These are phyloP conservation scores for Cheilosia scutellata DNA, from an alignment of 2,888 invertebrate species.

Conservation along the genomic window DNA sequence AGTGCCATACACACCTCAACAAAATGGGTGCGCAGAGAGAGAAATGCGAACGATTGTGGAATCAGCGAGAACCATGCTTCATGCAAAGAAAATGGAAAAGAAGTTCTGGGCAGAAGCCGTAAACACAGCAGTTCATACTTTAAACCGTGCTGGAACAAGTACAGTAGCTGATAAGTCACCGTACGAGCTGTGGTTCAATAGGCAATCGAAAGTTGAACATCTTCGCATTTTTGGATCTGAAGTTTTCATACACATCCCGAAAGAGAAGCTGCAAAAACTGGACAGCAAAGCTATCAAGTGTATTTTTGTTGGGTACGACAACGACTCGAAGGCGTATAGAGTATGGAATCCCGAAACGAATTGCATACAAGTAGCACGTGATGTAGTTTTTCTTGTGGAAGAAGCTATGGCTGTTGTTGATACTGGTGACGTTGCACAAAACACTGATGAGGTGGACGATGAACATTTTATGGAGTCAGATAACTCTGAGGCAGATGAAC, in stretches of 20 bases:
- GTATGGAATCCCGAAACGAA: conserved; percentile 44
- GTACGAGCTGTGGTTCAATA: conserved; percentile 80
- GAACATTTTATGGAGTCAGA: neutral
- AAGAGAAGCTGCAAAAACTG: conserved; percentile 79
- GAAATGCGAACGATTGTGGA: conserved; percentile 73
- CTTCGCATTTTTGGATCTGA: conserved; percentile 80
- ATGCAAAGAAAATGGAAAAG: conserved; percentile 66
- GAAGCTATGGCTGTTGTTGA: neutral
- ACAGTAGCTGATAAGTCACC: conserved; percentile 77
- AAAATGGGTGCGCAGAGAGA: conserved; percentile 67
- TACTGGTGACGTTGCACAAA: neutral
- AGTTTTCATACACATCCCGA: conserved; percentile 80
- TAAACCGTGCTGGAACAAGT: conserved; percentile 70
- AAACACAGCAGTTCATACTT: conserved; percentile 76
- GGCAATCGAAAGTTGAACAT: conserved; percentile 12
- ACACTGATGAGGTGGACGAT: neutral
- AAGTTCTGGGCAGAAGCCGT: conserved; percentile 82
- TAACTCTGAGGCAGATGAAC: neutral
- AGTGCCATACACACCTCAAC: conserved; percentile 70
- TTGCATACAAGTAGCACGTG: conserved; percentile 4
- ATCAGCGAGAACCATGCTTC: conserved; percentile 63
- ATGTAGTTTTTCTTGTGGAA: conserved; percentile 20
- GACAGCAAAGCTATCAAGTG: conserved; percentile 77
- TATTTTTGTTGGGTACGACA: conserved; percentile 78
- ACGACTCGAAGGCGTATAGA: conserved; percentile 77